Evolutionary conservation across 2,797 vertebrate species (phyloP).

Genomic region (Sphaeramia orbicularis): DNA sequence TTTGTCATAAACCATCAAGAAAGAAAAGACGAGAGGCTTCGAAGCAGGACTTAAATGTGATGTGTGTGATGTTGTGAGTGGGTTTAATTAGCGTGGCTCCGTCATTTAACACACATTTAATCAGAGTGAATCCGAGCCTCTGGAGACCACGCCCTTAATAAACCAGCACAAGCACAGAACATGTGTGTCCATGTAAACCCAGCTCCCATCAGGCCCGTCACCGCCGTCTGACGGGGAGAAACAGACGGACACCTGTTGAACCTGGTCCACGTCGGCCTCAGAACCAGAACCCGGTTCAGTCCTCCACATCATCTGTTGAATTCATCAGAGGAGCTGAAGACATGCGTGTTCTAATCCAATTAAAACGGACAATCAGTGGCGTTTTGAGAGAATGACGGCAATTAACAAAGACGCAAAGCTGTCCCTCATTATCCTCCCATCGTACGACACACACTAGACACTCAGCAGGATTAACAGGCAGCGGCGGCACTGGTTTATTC

Average conservation of each 20-base stretch:
- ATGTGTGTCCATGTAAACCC: conserved; percentile 5
- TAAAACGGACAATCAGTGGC: conserved; percentile 77
- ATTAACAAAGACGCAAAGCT: conserved; percentile 71
- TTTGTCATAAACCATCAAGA: too few species aligned
- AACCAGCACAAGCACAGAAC: conserved; percentile 15
- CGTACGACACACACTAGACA: conserved; percentile 34
- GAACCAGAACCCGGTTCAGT: not conserved
- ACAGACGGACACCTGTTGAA: conserved; percentile 20
- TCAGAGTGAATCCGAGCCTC: conserved; percentile 9
- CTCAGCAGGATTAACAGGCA: conserved; percentile 47
- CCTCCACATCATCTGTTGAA: conserved; percentile 66
- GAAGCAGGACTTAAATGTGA: not conserved
- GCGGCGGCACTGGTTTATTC: conserved; percentile 9
- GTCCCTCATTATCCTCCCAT: conserved; percentile 63
- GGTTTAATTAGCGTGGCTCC: conserved; percentile 17
- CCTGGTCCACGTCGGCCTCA: too few species aligned
- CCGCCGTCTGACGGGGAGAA: conserved; percentile 7
- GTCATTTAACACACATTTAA: conserved; percentile 26
- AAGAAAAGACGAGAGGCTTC: not conserved
- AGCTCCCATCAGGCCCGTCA: too few species aligned
- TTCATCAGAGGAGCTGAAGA: conserved; percentile 74
- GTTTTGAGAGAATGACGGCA: conserved; percentile 61
- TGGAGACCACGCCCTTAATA: conserved; percentile 16
- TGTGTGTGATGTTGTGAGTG: not conserved
- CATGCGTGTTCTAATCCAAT: conserved; percentile 77